A percentile compares a stretch with the other conserved stretches of the same genome.
Evolutionary conservation across 2,113 vertebrate genomes (phyloP).

Genomic region (Acanthochromis polyacanthus): DNA sequence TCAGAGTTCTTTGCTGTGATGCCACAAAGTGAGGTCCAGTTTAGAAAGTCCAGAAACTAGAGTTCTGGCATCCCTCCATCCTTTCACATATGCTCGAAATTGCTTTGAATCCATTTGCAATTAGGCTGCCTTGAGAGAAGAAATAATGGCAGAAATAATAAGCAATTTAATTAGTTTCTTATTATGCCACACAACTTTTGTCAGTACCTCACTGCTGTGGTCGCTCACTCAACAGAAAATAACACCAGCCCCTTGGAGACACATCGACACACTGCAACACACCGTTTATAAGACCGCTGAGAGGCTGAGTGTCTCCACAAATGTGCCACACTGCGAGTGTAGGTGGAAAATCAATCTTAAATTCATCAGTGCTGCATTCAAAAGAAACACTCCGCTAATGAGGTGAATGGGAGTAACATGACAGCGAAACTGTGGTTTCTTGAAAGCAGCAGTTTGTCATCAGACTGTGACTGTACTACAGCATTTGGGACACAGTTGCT

Average conservation of each 20-base stretch:
- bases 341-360: conserved; percentile 43
- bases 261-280: conserved; percentile 25
- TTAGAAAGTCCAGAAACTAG: neutral
- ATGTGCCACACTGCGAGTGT: neutral
- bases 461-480: neutral
- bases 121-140: neutral
- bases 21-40: neutral
- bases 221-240: conserved; percentile 31
- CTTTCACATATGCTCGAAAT: neutral
- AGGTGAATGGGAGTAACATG: conserved; percentile 11
- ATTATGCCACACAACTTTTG: neutral
- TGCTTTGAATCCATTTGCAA: neutral
- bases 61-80: neutral
- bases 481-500: conserved; percentile 12
- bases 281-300: conserved; percentile 23
- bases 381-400: conserved; percentile 14
- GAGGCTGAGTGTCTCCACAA: neutral
- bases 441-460: neutral
- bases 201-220: conserved; percentile 19
- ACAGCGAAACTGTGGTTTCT: neutral
- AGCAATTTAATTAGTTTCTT: neutral
- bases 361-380: conserved; percentile 20
- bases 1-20: neutral
- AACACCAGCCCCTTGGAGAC: conserved; percentile 21
- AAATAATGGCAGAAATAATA: neutral